Percentiles rank a stretch among this genome's conserved stretches.
phyloP scores from a whole-genome alignment of 1,140 invertebrate species.

The Pseudoatta argentina region DNA sequence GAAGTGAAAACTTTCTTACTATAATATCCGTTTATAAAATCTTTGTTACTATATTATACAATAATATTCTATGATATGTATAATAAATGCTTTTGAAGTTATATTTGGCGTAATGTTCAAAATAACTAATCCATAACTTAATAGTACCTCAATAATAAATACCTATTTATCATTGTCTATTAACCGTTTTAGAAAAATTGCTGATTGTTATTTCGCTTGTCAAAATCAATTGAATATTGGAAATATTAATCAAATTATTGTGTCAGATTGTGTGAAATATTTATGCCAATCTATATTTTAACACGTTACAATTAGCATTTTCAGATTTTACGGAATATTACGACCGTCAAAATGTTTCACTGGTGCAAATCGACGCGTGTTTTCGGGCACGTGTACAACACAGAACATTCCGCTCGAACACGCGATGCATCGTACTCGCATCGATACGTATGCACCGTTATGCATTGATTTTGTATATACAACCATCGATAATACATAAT shows the following conservation, averaged over 20 bases:
- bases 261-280: neutral
- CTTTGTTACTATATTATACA: neutral
- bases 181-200: neutral
- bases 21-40: neutral
- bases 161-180: neutral
- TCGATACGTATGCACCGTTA: neutral
- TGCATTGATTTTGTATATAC: neutral
- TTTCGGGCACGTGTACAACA: neutral
- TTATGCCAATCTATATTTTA: conserved; percentile 8
- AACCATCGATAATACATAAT: conserved; percentile 41
- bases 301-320: conserved; percentile 6
- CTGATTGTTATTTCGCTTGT: neutral
- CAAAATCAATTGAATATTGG: neutral
- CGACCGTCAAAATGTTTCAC: conserved; percentile 27
- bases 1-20: neutral
- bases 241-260: conserved; percentile 33
- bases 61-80: neutral
- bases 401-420: neutral
- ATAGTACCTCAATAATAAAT: neutral
- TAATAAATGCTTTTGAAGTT: neutral
- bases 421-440: neutral
- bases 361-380: neutral
- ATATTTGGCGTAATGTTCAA: neutral
- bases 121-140: conserved; percentile 4
- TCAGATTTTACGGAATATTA: conserved; percentile 15